phyloP scores from a whole-genome alignment of 2,113 vertebrate genomes.

The Microcebus griseorufus region DNA sequence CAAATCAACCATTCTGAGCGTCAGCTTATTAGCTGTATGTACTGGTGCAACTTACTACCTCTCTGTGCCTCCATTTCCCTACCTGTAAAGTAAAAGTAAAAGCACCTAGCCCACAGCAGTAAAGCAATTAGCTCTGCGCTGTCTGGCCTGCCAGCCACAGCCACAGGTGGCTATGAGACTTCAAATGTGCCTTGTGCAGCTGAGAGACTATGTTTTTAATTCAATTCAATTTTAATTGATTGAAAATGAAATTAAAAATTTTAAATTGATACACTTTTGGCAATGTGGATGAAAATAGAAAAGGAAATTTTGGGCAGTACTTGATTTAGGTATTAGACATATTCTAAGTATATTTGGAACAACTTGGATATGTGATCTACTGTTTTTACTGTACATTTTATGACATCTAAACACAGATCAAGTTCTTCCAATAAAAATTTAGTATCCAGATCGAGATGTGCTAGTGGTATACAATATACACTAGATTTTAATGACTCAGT shows the following conservation, averaged over 20 bases:
- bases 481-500: neutral
- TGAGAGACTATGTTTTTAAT: neutral
- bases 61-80: neutral
- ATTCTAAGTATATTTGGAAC: neutral
- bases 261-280: neutral
- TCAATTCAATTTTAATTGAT: neutral
- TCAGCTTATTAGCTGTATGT: neutral
- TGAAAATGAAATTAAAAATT: neutral
- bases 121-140: neutral
- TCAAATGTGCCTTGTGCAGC: neutral
- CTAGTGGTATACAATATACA: neutral
- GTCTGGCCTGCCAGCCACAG: no score
- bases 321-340: neutral
- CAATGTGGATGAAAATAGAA: neutral
- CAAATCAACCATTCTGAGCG: neutral
- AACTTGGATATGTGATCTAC: neutral
- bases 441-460: neutral
- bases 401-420: neutral
- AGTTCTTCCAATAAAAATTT: slow-evolving; percentile 1
- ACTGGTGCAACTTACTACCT: neutral
- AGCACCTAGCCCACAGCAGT: neutral
- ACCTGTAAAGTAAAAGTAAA: neutral
- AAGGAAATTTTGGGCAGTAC: neutral
- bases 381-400: neutral
- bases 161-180: neutral